Percentiles rank a stretch among this genome's conserved stretches.
These are phyloP conservation scores for Tinamus guttatus DNA, from an alignment of 2,113 vertebrate species.

Conservation along the genomic window DNA sequence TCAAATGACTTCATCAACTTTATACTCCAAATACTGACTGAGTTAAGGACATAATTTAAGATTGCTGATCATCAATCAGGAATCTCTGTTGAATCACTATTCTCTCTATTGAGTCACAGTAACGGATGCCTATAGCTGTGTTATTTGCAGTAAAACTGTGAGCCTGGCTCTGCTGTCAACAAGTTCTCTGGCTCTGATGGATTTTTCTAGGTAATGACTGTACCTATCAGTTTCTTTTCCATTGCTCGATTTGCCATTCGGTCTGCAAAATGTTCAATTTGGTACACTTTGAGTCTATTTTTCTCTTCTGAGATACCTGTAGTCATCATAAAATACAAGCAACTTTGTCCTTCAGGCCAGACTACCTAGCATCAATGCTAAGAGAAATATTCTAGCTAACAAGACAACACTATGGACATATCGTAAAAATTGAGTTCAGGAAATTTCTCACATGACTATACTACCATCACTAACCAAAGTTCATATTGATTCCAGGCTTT, in stretches of 20 bases:
- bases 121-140: background rate
- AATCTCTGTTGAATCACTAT: background rate
- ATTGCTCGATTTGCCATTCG: background rate
- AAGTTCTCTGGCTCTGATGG: background rate
- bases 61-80: background rate
- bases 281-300: background rate
- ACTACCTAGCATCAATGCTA: background rate
- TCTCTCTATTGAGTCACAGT: background rate
- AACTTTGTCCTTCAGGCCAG: background rate
- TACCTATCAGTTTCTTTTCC: background rate
- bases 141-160: background rate
- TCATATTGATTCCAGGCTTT: background rate
- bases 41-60: background rate
- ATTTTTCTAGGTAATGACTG: background rate
- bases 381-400: background rate
- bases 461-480: background rate
- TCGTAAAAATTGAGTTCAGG: background rate
- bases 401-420: rapidly evolving
- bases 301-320: background rate
- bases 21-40: background rate
- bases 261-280: background rate
- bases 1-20: background rate
- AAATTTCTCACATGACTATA: background rate
- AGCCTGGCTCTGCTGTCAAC: background rate
- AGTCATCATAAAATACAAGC: background rate